Base-by-base conservation (phyloP, 2,888 invertebrate genomes). In the Pyrrhia umbra region DNA sequence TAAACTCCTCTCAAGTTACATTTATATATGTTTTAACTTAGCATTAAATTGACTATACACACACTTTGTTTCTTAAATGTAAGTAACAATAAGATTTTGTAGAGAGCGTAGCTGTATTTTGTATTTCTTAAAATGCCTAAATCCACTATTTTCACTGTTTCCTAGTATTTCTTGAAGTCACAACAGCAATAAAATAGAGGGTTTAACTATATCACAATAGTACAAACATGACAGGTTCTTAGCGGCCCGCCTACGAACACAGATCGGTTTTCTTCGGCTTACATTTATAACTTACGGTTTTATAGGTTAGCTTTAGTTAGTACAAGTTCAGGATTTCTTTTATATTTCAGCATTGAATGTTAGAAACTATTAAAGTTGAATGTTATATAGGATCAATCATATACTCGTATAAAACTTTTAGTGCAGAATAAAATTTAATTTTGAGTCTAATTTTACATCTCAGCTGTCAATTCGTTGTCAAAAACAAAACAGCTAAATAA, bases 171-270 rank as follows among this genome's bases (percentile, higher is more conserved):
- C 72, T 76, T 57, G 72, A 77, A 72, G 72, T 64, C 72, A 72
- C 54, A 71, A 40, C 66, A 21, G 50, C 58, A 77, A 72, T 77
- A 72, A 77, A 71, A 76, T 72, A 77, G n/a, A 21, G 45, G 73
- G 66, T 70, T 72, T 72, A 43, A 72, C 54, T 64, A 30, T 77
- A 76, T 58, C 65, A 58, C 72, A 76, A 76, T 58, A 57, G 77
- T 72, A 55, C 54, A 55, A 77, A 72, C 73, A 76, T 55, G 72
- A 71, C 77, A 63, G 57, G 71, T 55, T 64, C 57, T 64, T 71
- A 62, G 72, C 23, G 15, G 52, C 50, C 77, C 72, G 71, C 77
- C 71, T 72, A 71, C 77, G 77, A 64, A 46, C 72, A 55, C 23
- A 25, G 57, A 54, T 64, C 77, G 72, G 77, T 72, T 76, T 70